A percentile compares a stretch with the other conserved stretches of the same genome.
Conservation (phyloP, 1,140 invertebrate species). For the Lasioglossum baleicum region DNA sequence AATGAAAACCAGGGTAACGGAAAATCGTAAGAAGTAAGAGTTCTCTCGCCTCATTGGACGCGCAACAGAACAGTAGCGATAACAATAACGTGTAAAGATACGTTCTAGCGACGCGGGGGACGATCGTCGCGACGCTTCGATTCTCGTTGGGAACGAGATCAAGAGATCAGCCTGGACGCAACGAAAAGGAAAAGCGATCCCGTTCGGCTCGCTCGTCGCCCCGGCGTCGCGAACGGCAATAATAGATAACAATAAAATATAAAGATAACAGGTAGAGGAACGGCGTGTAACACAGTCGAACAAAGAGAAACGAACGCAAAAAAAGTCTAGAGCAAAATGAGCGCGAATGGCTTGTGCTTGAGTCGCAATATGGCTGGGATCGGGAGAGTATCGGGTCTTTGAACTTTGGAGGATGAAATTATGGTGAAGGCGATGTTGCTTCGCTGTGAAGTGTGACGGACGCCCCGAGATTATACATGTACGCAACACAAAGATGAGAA, state of each 20-base stretch:
- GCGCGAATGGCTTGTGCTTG: slow-evolving; percentile 44
- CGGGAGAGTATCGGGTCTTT: neutral
- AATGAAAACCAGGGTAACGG: slow-evolving; percentile 28
- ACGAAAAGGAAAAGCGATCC: neutral
- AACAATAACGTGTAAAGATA: slow-evolving; percentile 38
- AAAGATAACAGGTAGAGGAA: slow-evolving; percentile 22
- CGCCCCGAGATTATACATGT: slow-evolving; percentile 27
- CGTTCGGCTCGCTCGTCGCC: slow-evolving; percentile 4
- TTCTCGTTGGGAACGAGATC: neutral
- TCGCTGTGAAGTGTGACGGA: slow-evolving; percentile 42
- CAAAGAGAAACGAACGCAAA: slow-evolving; percentile 18
- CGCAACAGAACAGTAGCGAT: slow-evolving; percentile 46
- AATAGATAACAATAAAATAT: slow-evolving; percentile 23
- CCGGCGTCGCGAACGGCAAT: neutral
- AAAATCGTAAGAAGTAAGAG: too few species aligned
- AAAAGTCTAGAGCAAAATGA: slow-evolving; percentile 37
- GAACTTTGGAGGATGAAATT: neutral
- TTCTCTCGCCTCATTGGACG: slow-evolving; percentile 28
- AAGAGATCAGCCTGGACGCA: too few species aligned
- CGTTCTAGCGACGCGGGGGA: slow-evolving; percentile 25
- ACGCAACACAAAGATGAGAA: slow-evolving; percentile 50
- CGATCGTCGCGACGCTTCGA: neutral
- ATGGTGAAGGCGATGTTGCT: slow-evolving; percentile 46
- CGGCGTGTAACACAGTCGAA: slow-evolving; percentile 34
- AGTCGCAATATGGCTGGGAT: slow-evolving; percentile 3